Evolutionary conservation across 2,113 vertebrate genomes (phyloP).

Genomic region (Pteropus alecto): DNA sequence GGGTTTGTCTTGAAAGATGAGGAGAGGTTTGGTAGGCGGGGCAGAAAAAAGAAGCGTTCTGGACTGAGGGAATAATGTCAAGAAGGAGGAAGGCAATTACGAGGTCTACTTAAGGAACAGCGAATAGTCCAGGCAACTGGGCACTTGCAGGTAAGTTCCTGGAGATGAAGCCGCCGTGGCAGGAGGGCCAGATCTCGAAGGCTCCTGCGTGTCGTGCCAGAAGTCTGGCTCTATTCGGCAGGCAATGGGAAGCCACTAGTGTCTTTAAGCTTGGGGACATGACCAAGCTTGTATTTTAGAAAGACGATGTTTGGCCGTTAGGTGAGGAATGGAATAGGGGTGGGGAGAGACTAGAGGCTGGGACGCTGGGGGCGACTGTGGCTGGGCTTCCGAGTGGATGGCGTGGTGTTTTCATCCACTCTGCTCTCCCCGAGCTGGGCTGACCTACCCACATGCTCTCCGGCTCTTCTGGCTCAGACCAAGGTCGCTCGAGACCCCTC

Average conservation of each 20-base stretch:
- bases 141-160: neutral
- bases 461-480: neutral
- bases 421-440: neutral
- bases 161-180: neutral
- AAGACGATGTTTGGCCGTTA: neutral
- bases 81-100: neutral
- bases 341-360: neutral
- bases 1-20: neutral
- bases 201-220: neutral
- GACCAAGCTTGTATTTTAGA: neutral
- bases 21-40: neutral
- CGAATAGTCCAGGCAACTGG: neutral
- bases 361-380: too few relatives aligned
- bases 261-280: neutral
- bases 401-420: neutral
- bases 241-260: neutral
- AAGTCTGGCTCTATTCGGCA: neutral
- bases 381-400: neutral
- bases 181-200: neutral
- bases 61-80: neutral
- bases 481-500: neutral
- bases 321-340: neutral
- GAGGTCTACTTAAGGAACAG: neutral
- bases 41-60: neutral
- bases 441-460: neutral